phyloP scores from a whole-genome alignment of 2,797 vertebrate genomes.

The Phataginus tetradactyla region DNA sequence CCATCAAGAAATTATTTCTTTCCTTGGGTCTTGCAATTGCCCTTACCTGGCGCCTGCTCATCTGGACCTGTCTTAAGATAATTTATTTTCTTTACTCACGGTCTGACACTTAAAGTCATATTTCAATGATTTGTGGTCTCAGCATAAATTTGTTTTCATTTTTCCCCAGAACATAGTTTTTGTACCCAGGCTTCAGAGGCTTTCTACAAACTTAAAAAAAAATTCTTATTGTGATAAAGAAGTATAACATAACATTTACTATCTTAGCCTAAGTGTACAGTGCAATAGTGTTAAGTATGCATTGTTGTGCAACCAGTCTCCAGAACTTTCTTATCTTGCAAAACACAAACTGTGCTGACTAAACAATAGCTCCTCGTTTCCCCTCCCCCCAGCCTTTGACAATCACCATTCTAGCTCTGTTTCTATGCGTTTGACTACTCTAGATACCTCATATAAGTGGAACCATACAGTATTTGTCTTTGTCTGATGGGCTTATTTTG shows the following conservation, averaged over 20 bases:
- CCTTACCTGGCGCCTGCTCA: neutral
- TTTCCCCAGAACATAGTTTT: neutral
- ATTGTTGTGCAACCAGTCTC: neutral
- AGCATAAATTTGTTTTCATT: neutral
- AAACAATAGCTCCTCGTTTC: neutral
- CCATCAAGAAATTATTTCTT: slow-evolving; percentile 37
- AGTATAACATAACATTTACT: neutral
- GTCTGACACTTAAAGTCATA: neutral
- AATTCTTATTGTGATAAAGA: neutral
- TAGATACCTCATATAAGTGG: neutral
- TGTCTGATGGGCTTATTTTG: neutral
- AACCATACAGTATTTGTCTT: neutral
- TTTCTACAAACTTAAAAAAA: neutral
- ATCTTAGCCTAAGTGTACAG: neutral
- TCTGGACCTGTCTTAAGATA: neutral
- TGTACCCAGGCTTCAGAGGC: neutral
- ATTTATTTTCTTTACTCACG: slow-evolving; percentile 26
- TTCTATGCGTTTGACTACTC: neutral
- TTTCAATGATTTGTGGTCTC: neutral
- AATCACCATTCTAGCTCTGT: neutral
- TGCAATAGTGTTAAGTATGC: neutral
- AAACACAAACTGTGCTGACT: neutral
- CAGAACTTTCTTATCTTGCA: neutral
- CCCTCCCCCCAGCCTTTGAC: neutral
- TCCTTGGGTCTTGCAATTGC: neutral